phyloP scores from a whole-genome alignment of 2,797 vertebrate genomes.

The Hapalemur alaotrensis region DNA sequence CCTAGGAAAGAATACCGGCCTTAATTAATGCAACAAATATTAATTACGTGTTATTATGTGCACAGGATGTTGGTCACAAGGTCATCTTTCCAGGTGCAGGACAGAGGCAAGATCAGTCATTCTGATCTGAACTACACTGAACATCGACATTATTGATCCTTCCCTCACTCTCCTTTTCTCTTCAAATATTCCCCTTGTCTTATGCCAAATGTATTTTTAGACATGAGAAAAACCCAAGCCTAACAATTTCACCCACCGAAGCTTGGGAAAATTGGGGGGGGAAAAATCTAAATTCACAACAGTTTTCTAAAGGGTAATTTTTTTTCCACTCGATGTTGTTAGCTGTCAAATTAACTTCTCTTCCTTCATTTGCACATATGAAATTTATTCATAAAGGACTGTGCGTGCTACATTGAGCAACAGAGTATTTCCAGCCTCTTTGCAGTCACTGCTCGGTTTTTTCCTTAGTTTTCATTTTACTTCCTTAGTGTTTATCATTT shows the following conservation, averaged over 20 bases:
- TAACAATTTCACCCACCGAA: background rate
- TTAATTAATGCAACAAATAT: too few relatives aligned
- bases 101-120: too few relatives aligned
- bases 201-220: background rate
- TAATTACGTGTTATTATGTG: too few relatives aligned
- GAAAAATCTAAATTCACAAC: background rate
- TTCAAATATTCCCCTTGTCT: too few relatives aligned
- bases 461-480: background rate
- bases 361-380: background rate
- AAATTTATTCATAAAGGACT: slow-evolving; percentile 44
- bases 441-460: background rate
- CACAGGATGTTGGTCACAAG: too few relatives aligned
- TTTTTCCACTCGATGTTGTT: slow-evolving; percentile 22
- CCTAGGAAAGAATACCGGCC: too few relatives aligned
- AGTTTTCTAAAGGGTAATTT: slow-evolving; percentile 15
- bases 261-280: background rate
- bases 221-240: background rate
- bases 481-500: slow-evolving; percentile 36
- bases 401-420: background rate
- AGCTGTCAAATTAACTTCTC: slow-evolving; percentile 57
- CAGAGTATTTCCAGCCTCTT: slow-evolving; percentile 27
- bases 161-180: too few relatives aligned
- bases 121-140: too few relatives aligned
- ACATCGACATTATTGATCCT: too few relatives aligned
- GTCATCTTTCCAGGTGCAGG: too few relatives aligned